Evolutionary conservation across 2,888 invertebrate genomes (phyloP), one percentile per base, ranked within the genome.

Genomic region (Platycnemis pennipes): DNA sequence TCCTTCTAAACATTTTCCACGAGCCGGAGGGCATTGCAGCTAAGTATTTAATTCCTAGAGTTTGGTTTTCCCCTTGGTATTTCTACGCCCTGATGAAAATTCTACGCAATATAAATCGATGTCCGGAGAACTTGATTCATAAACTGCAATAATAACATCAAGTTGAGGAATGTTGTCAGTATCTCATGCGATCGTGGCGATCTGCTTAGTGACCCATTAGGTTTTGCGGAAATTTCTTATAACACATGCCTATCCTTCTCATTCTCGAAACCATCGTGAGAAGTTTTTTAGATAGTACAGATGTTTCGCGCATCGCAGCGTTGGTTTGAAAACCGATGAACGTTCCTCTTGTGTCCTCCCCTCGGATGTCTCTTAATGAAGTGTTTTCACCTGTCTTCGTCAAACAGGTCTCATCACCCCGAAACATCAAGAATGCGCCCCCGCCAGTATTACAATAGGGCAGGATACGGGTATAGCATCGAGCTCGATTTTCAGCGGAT

Each of bases 131-230:
- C 22, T 26, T 31, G 11, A 53, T 53, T 37, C 56, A 53, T 37
- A 2, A 56, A 26, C 44, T n/a, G 56, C 56, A 37, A 8, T 63
- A 11, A 42, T 44, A 56, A 7, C 37, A 13, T 11, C 2, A 8
- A n/a, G n/a, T 26, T 26, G 22, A n/a, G 91, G 91, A 91, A 91
- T 26, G 63, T 63, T 91, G 42, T 63, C 63, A 42, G n/a, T n/a
- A n/a, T n/a, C n/a, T n/a, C n/a, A n/a, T n/a, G n/a, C n/a, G n/a
- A n/a, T n/a, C n/a, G n/a, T n/a, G n/a, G n/a, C n/a, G n/a, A n/a
- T n/a, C n/a, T n/a, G n/a, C n/a, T n/a, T n/a, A n/a, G n/a, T n/a
- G n/a, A n/a, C n/a, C n/a, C n/a, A n/a, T n/a, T n/a, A n/a, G n/a
- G n/a, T n/a, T n/a, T n/a, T n/a, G n/a, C n/a, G n/a, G n/a, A n/a